A percentile compares a stretch with the other conserved stretches of the same genome.
These are phyloP conservation scores for Harpegnathos saltator DNA, from an alignment of 1,140 invertebrate genomes.

Conservation along the genomic window DNA sequence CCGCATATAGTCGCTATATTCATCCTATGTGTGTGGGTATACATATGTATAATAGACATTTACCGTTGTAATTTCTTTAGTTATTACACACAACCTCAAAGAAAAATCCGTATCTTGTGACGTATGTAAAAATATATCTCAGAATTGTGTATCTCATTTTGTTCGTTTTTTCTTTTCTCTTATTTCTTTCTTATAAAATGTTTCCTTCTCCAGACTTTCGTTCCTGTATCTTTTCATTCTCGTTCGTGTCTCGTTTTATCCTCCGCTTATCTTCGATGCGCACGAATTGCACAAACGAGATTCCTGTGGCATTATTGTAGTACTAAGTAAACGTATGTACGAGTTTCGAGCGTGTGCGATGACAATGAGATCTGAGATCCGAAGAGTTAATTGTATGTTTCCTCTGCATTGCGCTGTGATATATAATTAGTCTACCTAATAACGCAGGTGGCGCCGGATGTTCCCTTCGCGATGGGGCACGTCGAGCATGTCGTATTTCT, in stretches of 20 bases:
- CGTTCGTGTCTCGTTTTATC: background rate
- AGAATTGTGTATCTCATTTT: slow-evolving; percentile 57
- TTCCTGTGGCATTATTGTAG: background rate
- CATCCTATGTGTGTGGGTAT: slow-evolving; percentile 39
- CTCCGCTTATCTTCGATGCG: background rate
- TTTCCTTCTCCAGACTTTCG: slow-evolving; percentile 19
- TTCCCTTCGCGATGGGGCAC: background rate
- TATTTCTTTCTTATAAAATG: slow-evolving; percentile 63
- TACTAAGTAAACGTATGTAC: slow-evolving; percentile 6
- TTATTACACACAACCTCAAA: slow-evolving; percentile 45
- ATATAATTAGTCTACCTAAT: slow-evolving; percentile 38
- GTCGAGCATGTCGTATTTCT: background rate
- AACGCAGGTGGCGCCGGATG: background rate
- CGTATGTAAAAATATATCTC: slow-evolving; percentile 71
- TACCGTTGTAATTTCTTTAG: slow-evolving; percentile 41
- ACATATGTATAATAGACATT: slow-evolving; percentile 60
- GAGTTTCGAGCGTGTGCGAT: background rate
- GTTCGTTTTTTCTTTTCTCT: slow-evolving; percentile 40
- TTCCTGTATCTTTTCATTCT: background rate
- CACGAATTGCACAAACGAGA: slow-evolving; percentile 1
- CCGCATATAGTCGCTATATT: slow-evolving; percentile 31
- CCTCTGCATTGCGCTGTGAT: slow-evolving; percentile 23
- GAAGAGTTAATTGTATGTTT: background rate
- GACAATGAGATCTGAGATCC: slow-evolving; percentile 12
- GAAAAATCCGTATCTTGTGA: slow-evolving; percentile 46